Base-by-base conservation (phyloP, 37 sponge, comb jelly and placozoan genomes). In the Spongilla lacustris region DNA sequence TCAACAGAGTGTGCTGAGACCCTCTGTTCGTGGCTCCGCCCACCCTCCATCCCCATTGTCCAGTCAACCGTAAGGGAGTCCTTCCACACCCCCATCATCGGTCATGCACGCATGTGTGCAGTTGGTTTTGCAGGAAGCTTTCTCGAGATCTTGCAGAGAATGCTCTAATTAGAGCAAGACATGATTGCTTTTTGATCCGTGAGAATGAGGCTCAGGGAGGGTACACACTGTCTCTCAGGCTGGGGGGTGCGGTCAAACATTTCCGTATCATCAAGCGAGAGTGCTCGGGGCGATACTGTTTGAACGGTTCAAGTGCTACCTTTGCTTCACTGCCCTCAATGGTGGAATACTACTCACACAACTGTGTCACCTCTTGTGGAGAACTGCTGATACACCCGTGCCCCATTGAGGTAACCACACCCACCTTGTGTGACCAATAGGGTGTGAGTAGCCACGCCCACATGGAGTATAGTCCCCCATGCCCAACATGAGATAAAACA, bases 61-160 rank as follows among this genome's bases (percentile, higher is more conserved):
- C 58, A 58, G 58, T 58, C 14, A 58, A 58, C 21, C 58, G 58
- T 58, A 14, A 58, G 58, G 12, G n/a, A n/a, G n/a, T n/a, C n/a
- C n/a, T 13, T 58, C 21, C 21, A 17, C 58, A 58, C 1, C 46
- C 46, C 8, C 58, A 19, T 10, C 58, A 58, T 17, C 1, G 21
- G 21, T 58, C 58, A 19, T 17, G 11, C 21, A 0, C 8, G 46
- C 46, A 4, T 46, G 46, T 46, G 2, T 11, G 13, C 46, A 88
- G 88, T 21, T 88, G 88, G 88, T 82, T 58, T 25, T 82, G 80
- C 34, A 82, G 88, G 5, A 81, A 36, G 29, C 30, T 88, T 8
- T 76, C 76, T 10, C 76, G 88, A 11, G 83, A 75, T 4, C 30
- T 34, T 19, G 82, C 88, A 6, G 88, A 88, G 67, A 21, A 36